Base-by-base conservation (phyloP, 2,113 vertebrate species). In the Brevimyrus niger region DNA sequence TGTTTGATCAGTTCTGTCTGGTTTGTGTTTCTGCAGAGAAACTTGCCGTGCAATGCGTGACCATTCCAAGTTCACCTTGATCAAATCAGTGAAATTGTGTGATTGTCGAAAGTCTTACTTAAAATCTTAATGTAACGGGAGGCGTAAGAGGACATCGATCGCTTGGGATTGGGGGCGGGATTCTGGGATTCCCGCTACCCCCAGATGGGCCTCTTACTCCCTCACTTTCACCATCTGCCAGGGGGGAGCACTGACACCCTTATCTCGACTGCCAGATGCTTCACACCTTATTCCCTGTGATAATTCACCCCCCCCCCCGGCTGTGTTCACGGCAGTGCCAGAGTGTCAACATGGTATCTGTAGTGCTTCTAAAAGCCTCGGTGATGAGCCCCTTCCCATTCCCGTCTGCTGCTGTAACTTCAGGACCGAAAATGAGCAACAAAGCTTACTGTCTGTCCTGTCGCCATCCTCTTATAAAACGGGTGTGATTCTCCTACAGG, bases 241-340 rank as follows among this genome's bases (percentile, higher is more conserved):
- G 31, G 42, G 53, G 53, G 19, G 53, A 61, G 48, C 35, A 44
- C 87, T 27, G 5, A 90, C 51, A 82, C n/a, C 46, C 86, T 65
- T 86, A 85, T 91, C 21, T 85, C 88, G 58, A 85, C 90, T 87
- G 91, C 87, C 44, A 86, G 89, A 92, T 73, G 46, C 82, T 87
- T 89, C 55, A 92, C 44, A 91, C 53, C 4, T 65, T 91, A 90
- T 90, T 87, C 86, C 91, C 90, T 90, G 92, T 92, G 91, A 90
- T 90, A 91, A 88, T 69, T 69, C 31, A 69, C 61, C n/a, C 89
- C 82, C n/a, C 89, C 84, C 47, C 89, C 89, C 89, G 90, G 91
- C 90, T 93, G 88, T 92, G 90, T 92, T 90, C 89, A 94, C 91
- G 85, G 89, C 87, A 48, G 90, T 86, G 90, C 87, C 61, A 2